Conservation (phyloP, 2,888 invertebrate species). For the Amiota communis region DNA sequence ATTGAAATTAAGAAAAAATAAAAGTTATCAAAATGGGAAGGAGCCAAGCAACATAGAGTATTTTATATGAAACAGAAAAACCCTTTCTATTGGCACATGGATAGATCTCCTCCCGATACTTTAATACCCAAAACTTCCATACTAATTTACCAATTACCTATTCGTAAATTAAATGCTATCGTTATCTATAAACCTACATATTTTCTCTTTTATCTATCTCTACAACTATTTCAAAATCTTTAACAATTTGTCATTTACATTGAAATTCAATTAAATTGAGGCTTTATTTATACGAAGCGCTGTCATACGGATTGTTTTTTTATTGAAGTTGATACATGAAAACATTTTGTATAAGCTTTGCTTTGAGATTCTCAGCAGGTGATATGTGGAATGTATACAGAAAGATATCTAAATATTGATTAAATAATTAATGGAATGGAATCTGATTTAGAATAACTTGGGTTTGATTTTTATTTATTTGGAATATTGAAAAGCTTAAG, state of each 20-base stretch:
- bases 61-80: background rate
- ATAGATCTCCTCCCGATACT: slow-evolving; percentile 6
- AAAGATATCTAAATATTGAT: background rate
- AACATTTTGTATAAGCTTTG: too few species aligned
- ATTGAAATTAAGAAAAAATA: background rate
- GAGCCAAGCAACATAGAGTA: too few species aligned
- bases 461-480: too few species aligned
- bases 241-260: slow-evolving; percentile 44
- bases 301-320: too few species aligned
- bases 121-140: slow-evolving; percentile 20
- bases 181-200: slow-evolving; percentile 60
- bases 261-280: too few species aligned
- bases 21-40: slow-evolving; percentile 1
- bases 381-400: background rate
- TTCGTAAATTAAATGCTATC: slow-evolving; percentile 69
- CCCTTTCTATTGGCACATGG: slow-evolving; percentile 17
- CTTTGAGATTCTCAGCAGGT: too few species aligned
- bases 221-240: slow-evolving; percentile 48
- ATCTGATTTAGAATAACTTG: too few species aligned
- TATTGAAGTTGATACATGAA: too few species aligned
- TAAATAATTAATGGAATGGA: too few species aligned
- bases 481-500: too few species aligned
- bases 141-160: slow-evolving; percentile 27
- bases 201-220: slow-evolving; percentile 36
- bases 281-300: too few species aligned